Percentiles rank a stretch among this genome's conserved stretches.
Conservation (phyloP, 37 sponge, comb jelly and placozoan genomes). For the Beroe forskalii region DNA sequence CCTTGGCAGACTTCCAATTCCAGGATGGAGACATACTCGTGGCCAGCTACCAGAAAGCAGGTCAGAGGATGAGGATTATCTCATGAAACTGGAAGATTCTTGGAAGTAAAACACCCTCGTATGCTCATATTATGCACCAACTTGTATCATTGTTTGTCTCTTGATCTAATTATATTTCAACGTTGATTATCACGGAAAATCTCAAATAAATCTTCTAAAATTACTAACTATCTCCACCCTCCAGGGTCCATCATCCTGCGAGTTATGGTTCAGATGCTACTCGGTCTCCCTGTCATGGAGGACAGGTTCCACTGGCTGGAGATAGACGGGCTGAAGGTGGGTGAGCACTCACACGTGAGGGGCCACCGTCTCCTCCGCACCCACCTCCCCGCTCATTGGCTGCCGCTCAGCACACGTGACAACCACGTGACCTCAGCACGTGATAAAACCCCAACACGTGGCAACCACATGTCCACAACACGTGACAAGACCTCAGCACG, state of each 20-base stretch:
- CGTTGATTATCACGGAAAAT: neutral
- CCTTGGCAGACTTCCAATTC: neutral
- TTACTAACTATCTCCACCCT: neutral
- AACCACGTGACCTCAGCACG: constrained; percentile 13
- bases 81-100: no score
- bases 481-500: no score
- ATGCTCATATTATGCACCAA: no score
- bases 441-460: no score
- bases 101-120: no score
- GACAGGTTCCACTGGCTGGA: constrained; percentile 56
- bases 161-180: no score
- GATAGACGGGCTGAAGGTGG: constrained; percentile 1
- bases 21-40: constrained; percentile 55
- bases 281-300: constrained; percentile 53
- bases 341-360: neutral
- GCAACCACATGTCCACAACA: no score
- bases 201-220: neutral
- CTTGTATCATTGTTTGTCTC: no score
- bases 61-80: no score
- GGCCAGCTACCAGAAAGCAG: constrained; percentile 65
- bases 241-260: constrained; percentile 60
- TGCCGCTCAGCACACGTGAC: constrained; percentile 20
- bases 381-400: constrained; percentile 21
- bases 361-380: constrained; percentile 35
- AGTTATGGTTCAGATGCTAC: constrained; percentile 59